Evolutionary conservation across 2,888 invertebrate genomes (phyloP), one percentile per base, ranked within the genome.

Genomic region (Ochlodes sylvanus): DNA sequence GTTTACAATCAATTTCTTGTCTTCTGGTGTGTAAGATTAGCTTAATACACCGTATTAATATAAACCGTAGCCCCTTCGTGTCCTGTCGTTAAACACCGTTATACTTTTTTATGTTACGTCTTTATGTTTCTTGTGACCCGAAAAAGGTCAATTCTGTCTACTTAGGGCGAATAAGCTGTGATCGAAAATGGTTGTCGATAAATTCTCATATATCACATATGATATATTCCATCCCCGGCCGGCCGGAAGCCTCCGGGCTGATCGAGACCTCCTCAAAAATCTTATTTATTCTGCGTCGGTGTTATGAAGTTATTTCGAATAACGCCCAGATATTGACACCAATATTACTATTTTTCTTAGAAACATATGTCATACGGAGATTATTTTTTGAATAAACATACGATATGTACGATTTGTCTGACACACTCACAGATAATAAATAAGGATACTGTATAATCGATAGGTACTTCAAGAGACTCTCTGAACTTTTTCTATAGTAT

Each of bases 151-250:
- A 19, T 50, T 50, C 50, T 19, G 50, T 32, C 14, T 42, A 27
- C 27, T 63, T 55, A 17, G 32, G 27, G 7, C 42, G 15, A 54
- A 10, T 56, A 42, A 52, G 41, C 19, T 56, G 41, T 21, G 19
- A 47, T 57, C 44, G 21, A 57, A 65, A 57, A 64, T 65, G 56
- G 58, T 41, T 52, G 50, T 27, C 65, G 21, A 58, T 65, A 58
- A 58, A 52, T 58, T 58, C 58, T 52, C 58, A 65, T 58, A 60
- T 66, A 58, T 66, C 65, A 66, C 56, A 65, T 66, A 66, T 58
- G 50, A 50, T 52, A 52, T 58, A 52, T 58, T 58, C 58, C 10
- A 27, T 27, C 38, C 27, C 42, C 32, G 44, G n/a, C 21, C 52
- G 21, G 21, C 60, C 66, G 66, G 66, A 66, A 60, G 27, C 42